phyloP scores from a whole-genome alignment of 2,888 invertebrate genomes.

The Drosophila basisetae region DNA sequence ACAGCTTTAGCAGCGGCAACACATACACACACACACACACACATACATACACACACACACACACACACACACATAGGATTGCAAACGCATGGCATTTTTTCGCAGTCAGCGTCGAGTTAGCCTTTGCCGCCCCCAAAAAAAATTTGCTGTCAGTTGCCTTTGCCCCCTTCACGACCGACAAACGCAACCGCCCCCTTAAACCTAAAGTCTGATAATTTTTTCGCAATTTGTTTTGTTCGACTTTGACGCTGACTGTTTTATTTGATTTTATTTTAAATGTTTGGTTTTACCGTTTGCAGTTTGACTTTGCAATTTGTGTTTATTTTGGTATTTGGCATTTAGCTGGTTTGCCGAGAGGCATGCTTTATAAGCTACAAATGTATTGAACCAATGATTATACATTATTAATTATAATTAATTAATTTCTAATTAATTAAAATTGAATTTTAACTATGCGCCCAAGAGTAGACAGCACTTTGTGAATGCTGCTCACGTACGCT shows the following conservation, averaged over 20 bases:
- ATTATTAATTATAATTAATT: conserved; percentile 10
- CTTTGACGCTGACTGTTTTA: conserved; percentile 65
- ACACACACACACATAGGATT: conserved; percentile 47
- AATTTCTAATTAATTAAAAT: background rate
- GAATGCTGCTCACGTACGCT: conserved; percentile 14
- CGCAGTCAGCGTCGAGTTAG: conserved; percentile 66
- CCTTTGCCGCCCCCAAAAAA: conserved; percentile 72
- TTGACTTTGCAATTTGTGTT: conserved; percentile 70
- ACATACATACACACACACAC: conserved; percentile 49
- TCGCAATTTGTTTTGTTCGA: conserved; percentile 75
- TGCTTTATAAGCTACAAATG: background rate
- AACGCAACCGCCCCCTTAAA: conserved; percentile 14
- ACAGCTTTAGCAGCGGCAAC: conserved; percentile 15
- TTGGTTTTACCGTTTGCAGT: conserved; percentile 24
- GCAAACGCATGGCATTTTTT: conserved; percentile 74
- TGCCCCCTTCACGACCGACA: background rate
- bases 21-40: conserved; percentile 43
- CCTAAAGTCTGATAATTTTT: conserved; percentile 49
- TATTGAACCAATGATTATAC: background rate
- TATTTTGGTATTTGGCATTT: conserved; percentile 26
- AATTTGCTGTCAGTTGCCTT: conserved; percentile 42
- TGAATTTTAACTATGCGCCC: conserved; percentile 6
- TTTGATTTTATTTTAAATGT: conserved; percentile 27
- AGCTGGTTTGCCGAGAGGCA: background rate
- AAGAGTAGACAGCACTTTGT: conserved; percentile 57